These are phyloP conservation scores for Heptranchias perlo DNA, from an alignment of 2,113 vertebrate genomes.

Conservation along the genomic window DNA sequence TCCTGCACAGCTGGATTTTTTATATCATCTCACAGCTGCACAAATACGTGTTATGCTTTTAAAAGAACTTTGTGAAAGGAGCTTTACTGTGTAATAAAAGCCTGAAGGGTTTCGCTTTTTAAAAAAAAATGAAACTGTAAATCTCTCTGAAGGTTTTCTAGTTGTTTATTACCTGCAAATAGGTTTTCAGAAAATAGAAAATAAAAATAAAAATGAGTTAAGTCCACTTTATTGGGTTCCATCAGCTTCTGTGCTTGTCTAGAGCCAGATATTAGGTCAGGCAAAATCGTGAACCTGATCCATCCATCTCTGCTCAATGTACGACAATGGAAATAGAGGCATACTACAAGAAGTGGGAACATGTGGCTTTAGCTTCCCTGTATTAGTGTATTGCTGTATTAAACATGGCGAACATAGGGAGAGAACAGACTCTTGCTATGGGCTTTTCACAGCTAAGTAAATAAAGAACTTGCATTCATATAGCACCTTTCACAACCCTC, in stretches of 20 bases:
- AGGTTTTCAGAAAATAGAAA: conserved; percentile 29
- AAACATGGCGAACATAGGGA: not conserved
- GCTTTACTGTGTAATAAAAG: not conserved
- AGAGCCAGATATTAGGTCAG: not conserved
- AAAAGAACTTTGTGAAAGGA: conserved; percentile 5
- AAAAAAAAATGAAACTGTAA: not conserved
- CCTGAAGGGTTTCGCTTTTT: conserved; percentile 8
- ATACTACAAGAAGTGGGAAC: not conserved
- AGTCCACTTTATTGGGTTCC: conserved; percentile 4
- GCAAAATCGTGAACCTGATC: not conserved
- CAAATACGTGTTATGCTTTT: not conserved
- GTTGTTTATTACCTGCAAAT: conserved; percentile 21
- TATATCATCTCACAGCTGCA: conserved; percentile 22
- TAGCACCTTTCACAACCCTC: no score
- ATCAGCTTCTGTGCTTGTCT: conserved; percentile 10
- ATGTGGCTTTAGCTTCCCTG: not conserved
- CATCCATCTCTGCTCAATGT: not conserved
- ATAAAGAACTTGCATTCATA: not conserved
- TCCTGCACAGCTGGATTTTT: not conserved
- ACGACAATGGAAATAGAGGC: not conserved
- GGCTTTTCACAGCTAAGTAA: no score
- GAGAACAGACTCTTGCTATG: not conserved
- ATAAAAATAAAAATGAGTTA: not conserved
- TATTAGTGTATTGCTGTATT: not conserved
- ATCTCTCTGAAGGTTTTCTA: not conserved